phyloP scores from a whole-genome alignment of 2,888 invertebrate genomes.

The Thera britannica region DNA sequence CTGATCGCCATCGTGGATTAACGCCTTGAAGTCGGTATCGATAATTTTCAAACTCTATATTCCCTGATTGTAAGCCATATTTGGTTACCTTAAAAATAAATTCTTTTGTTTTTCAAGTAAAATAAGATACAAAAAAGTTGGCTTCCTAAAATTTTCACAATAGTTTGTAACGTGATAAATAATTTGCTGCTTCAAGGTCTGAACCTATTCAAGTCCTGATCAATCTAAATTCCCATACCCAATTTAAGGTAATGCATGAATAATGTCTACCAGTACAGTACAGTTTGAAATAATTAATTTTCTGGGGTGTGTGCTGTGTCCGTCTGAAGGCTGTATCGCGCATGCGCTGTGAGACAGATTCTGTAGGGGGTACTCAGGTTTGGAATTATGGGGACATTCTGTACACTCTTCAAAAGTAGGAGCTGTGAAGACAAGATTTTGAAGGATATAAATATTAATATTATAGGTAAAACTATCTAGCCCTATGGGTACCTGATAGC shows the following conservation, averaged over 20 bases:
- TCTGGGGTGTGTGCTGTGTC: conserved; percentile 72
- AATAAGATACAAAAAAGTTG: too few species aligned
- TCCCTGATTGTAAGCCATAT: too few species aligned
- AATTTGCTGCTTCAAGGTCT: background rate
- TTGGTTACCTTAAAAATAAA: too few species aligned
- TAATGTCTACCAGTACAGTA: conserved; percentile 46
- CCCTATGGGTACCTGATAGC: too few species aligned
- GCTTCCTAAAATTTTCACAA: background rate
- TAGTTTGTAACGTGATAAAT: background rate
- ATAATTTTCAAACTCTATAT: too few species aligned
- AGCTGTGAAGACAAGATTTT: too few species aligned
- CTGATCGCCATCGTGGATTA: too few species aligned
- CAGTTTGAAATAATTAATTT: conserved; percentile 78
- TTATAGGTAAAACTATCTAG: too few species aligned
- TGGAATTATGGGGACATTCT: background rate
- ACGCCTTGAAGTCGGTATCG: too few species aligned
- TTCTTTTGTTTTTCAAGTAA: too few species aligned
- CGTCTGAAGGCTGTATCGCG: conserved; percentile 59
- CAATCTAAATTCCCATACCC: conserved; percentile 19
- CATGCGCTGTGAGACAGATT: conserved; percentile 71
- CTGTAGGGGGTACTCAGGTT: conserved; percentile 56
- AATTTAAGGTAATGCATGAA: conserved; percentile 48
- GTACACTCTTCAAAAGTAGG: background rate
- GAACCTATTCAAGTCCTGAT: background rate
- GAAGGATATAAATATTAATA: too few species aligned